Percentiles rank a stretch among this genome's conserved stretches.
Evolutionary conservation across 2,888 invertebrate species (phyloP).

Genomic region (Dasypogon diadema): DNA sequence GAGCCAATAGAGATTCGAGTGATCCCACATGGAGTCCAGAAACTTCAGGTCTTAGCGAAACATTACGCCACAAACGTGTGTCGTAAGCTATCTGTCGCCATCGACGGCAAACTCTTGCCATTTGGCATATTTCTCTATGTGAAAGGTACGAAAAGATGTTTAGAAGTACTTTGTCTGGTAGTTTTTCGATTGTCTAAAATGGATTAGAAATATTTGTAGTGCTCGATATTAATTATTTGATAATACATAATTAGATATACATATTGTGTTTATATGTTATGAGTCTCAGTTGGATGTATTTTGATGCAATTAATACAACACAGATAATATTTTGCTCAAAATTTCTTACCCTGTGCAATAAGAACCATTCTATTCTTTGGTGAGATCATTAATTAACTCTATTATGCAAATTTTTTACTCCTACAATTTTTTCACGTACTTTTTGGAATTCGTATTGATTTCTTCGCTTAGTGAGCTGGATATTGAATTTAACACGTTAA

Average conservation of each 20-base stretch:
- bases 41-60: slow-evolving; percentile 95
- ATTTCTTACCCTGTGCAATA: too few relatives aligned
- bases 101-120: slow-evolving; percentile 94
- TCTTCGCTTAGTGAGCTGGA: too few relatives aligned
- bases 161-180: slow-evolving; percentile 96
- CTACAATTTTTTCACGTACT: too few relatives aligned
- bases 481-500: too few relatives aligned
- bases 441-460: too few relatives aligned
- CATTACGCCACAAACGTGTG: slow-evolving; percentile 93
- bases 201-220: neutral
- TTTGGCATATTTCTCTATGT: slow-evolving; percentile 92
- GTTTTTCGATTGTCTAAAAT: slow-evolving; percentile 89
- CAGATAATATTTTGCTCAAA: too few relatives aligned
- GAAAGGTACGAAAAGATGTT: slow-evolving; percentile 94
- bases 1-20: slow-evolving; percentile 85
- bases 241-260: neutral
- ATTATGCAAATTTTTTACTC: too few relatives aligned
- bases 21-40: slow-evolving; percentile 83
- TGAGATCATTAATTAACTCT: too few relatives aligned
- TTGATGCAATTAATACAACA: too few relatives aligned
- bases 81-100: slow-evolving; percentile 98
- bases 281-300: too few relatives aligned
- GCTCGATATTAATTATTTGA: neutral
- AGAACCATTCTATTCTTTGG: too few relatives aligned
- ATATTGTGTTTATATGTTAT: too few relatives aligned